Evolutionary conservation across 2,888 invertebrate genomes (phyloP).

Genomic region (Pheosia gnoma): DNA sequence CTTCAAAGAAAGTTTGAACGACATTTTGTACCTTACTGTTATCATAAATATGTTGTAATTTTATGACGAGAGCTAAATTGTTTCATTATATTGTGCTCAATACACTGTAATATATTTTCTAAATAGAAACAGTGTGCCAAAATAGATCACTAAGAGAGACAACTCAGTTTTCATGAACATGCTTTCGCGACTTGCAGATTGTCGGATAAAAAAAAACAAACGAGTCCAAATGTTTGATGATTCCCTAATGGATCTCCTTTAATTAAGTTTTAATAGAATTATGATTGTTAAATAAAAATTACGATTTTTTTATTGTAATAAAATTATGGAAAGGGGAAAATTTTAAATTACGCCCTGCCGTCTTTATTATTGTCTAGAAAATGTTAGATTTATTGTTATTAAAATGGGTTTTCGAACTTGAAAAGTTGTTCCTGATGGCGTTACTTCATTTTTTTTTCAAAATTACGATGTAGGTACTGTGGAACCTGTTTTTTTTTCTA

Average conservation of each 20-base stretch:
- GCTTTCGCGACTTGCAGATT: slow-evolving; percentile 17
- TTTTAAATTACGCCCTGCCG: slow-evolving; percentile 42
- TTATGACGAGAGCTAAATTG: not conserved
- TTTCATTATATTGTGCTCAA: not conserved
- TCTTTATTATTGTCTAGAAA: slow-evolving; percentile 41
- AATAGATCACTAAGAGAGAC: not conserved
- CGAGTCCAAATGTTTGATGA: slow-evolving; percentile 47
- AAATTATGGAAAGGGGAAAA: slow-evolving; percentile 36
- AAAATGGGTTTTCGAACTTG: slow-evolving; percentile 35
- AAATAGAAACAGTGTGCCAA: not conserved
- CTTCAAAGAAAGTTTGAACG: slow-evolving; percentile 28
- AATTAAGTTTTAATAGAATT: slow-evolving; percentile 61
- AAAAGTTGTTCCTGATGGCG: slow-evolving; percentile 40
- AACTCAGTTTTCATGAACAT: not conserved
- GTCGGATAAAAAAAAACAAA: slow-evolving; percentile 34
- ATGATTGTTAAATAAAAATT: slow-evolving; percentile 45
- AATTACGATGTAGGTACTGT: not conserved
- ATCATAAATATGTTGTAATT: not conserved
- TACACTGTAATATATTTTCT: not conserved
- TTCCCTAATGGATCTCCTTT: slow-evolving; percentile 65
- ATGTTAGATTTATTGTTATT: slow-evolving; percentile 36
- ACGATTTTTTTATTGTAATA: slow-evolving; percentile 35
- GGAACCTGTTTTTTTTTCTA: not conserved
- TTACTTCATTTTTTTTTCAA: slow-evolving; percentile 15
- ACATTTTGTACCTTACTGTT: slow-evolving; percentile 21